A percentile compares a stretch with the other conserved stretches of the same genome.
These are phyloP conservation scores for Agrochola macilenta DNA, from an alignment of 2,888 invertebrate species.

Conservation along the genomic window DNA sequence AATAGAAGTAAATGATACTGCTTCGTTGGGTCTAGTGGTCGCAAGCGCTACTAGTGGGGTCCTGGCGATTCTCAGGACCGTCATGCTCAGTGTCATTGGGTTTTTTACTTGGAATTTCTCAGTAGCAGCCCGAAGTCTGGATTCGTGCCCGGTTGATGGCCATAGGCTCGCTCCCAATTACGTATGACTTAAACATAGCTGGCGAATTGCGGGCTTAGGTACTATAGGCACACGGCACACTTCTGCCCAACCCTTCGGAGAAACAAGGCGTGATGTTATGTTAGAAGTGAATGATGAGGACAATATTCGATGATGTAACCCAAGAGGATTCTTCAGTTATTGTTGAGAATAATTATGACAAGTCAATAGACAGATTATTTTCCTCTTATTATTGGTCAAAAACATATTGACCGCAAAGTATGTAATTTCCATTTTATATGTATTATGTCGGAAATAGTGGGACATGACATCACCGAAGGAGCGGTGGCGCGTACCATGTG, in stretches of 20 bases:
- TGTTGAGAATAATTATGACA: constrained; percentile 34
- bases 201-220: too few species aligned
- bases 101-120: too few species aligned
- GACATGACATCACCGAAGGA: constrained; percentile 66
- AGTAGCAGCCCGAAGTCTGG: too few species aligned
- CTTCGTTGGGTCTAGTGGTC: too few species aligned
- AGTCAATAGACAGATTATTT: constrained; percentile 29
- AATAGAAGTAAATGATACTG: constrained; percentile 11
- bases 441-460: constrained; percentile 49
- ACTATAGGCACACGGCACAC: too few species aligned
- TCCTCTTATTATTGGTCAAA: constrained; percentile 37
- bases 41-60: too few species aligned
- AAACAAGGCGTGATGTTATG: background rate
- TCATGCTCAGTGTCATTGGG: too few species aligned
- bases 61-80: too few species aligned
- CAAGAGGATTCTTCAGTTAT: constrained; percentile 13
- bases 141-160: too few species aligned
- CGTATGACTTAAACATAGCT: too few species aligned
- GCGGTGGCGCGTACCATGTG: constrained; percentile 52
- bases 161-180: too few species aligned
- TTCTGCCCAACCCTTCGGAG: too few species aligned
- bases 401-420: constrained; percentile 42
- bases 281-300: constrained; percentile 13
- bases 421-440: constrained; percentile 38
- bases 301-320: constrained; percentile 10